These are phyloP conservation scores for Tipula lateralis DNA, from an alignment of 2,888 invertebrate species.

Conservation along the genomic window DNA sequence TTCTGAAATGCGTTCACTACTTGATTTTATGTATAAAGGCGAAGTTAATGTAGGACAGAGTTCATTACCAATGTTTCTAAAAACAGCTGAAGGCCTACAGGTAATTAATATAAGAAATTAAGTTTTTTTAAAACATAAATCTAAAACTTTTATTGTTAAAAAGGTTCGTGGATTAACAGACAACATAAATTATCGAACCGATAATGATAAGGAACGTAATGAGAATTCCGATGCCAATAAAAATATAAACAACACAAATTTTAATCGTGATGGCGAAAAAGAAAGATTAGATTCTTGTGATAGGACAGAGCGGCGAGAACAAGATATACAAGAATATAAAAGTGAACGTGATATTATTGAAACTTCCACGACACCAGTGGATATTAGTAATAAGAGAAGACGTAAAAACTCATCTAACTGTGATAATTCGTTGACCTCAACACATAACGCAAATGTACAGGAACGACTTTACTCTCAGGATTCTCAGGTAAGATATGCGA, in stretches of 20 bases:
- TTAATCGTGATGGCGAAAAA: constrained; percentile 42
- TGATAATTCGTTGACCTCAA: constrained; percentile 59
- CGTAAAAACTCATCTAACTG: constrained; percentile 58
- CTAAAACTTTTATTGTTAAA: background rate
- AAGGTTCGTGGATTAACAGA: constrained; percentile 76
- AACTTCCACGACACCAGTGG: constrained; percentile 49
- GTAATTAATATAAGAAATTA: constrained; percentile 51
- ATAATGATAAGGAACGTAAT: constrained; percentile 42
- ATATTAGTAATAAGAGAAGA: constrained; percentile 55
- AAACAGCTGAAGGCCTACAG: constrained; percentile 88
- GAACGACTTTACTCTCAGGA: constrained; percentile 61
- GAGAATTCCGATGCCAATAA: constrained; percentile 25
- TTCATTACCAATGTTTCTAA: constrained; percentile 83
- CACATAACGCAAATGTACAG: constrained; percentile 53
- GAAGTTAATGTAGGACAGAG: constrained; percentile 90
- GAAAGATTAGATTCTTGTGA: constrained; percentile 44
- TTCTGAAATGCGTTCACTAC: constrained; percentile 81
- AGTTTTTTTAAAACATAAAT: too few species aligned
- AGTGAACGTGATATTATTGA: constrained; percentile 53
- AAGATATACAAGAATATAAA: constrained; percentile 42
- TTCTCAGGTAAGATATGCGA: constrained; percentile 55
- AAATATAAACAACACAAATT: constrained; percentile 26
- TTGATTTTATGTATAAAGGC: constrained; percentile 91
- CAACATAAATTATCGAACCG: constrained; percentile 51
- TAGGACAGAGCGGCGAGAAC: constrained; percentile 47